Evolutionary conservation across 1,140 invertebrate species (phyloP).

Genomic region (Drosophila murphyi): DNA sequence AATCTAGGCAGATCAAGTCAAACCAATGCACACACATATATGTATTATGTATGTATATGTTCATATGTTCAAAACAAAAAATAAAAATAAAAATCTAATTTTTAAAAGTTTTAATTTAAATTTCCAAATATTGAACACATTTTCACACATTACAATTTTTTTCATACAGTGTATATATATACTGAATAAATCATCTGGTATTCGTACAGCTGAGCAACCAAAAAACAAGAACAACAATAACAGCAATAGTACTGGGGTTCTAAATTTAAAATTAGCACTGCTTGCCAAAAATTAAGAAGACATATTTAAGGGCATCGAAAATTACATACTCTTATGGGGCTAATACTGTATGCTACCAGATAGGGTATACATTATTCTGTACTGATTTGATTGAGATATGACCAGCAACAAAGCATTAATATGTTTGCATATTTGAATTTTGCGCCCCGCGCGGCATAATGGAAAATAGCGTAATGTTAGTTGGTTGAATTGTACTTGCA

Average conservation of each 20-base stretch:
- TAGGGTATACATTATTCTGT: too few relatives aligned
- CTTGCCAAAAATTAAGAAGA: slow-evolving; percentile 15
- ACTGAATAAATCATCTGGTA: slow-evolving; percentile 9
- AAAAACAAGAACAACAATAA: too few relatives aligned
- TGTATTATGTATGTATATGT: slow-evolving; percentile 6
- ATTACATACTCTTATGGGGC: too few relatives aligned
- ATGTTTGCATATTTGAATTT: too few relatives aligned
- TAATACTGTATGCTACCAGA: background rate
- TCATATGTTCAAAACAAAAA: background rate
- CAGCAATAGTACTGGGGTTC: slow-evolving; percentile 2
- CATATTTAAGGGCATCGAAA: background rate
- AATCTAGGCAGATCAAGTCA: background rate
- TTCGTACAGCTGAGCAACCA: background rate
- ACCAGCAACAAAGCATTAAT: too few relatives aligned
- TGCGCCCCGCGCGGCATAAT: too few relatives aligned
- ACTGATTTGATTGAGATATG: too few relatives aligned
- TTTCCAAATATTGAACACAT: slow-evolving; percentile 34
- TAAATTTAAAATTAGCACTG: slow-evolving; percentile 34
- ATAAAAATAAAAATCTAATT: too few relatives aligned
- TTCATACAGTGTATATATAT: slow-evolving; percentile 6
- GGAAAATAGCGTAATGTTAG: too few relatives aligned
- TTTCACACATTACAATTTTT: too few relatives aligned
- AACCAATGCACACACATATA: slow-evolving; percentile 12
- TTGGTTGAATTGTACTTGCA: too few relatives aligned
- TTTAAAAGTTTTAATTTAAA: slow-evolving; percentile 16